Evolutionary conservation across 1,140 invertebrate genomes (phyloP).

Genomic region (Pissodes strobi): DNA sequence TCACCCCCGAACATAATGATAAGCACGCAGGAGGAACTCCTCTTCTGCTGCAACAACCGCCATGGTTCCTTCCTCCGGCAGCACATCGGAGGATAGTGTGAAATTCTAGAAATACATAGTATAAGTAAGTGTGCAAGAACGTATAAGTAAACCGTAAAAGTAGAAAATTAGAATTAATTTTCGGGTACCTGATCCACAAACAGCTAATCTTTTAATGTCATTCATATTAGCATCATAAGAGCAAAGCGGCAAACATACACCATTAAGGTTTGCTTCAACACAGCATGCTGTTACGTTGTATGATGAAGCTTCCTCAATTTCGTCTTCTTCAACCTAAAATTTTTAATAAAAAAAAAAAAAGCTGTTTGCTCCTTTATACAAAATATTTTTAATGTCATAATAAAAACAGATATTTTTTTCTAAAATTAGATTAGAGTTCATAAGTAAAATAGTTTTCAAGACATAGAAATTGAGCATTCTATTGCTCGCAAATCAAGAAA

Average conservation of each 20-base stretch:
- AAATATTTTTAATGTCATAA: too few relatives aligned
- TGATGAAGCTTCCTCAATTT: slow-evolving; percentile 58
- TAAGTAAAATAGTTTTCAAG: too few relatives aligned
- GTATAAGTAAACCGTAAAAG: too few relatives aligned
- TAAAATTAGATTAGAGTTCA: too few relatives aligned
- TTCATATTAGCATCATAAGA: slow-evolving; percentile 80
- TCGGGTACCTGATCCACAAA: slow-evolving; percentile 63
- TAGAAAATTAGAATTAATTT: too few relatives aligned
- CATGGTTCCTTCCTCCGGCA: slow-evolving; percentile 77
- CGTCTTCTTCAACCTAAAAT: slow-evolving; percentile 61
- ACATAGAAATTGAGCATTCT: too few relatives aligned
- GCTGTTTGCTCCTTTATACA: too few relatives aligned
- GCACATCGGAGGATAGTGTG: slow-evolving; percentile 70
- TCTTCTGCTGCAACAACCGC: slow-evolving; percentile 70
- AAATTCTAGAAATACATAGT: slow-evolving; percentile 58
- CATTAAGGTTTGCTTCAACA: slow-evolving; percentile 68
- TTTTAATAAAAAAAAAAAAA: too few relatives aligned
- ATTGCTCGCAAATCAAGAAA: too few relatives aligned
- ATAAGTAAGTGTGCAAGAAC: too few relatives aligned
- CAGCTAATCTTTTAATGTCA: slow-evolving; percentile 69
- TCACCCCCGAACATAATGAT: slow-evolving; percentile 74
- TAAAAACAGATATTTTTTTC: too few relatives aligned
- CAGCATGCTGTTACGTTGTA: slow-evolving; percentile 84
- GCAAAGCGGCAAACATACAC: slow-evolving; percentile 78
- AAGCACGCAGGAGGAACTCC: slow-evolving; percentile 74